A percentile compares a stretch with the other conserved stretches of the same genome.
phyloP scores from a whole-genome alignment of 2,113 vertebrate genomes.

The Boulengeromyrus knoepffleri region DNA sequence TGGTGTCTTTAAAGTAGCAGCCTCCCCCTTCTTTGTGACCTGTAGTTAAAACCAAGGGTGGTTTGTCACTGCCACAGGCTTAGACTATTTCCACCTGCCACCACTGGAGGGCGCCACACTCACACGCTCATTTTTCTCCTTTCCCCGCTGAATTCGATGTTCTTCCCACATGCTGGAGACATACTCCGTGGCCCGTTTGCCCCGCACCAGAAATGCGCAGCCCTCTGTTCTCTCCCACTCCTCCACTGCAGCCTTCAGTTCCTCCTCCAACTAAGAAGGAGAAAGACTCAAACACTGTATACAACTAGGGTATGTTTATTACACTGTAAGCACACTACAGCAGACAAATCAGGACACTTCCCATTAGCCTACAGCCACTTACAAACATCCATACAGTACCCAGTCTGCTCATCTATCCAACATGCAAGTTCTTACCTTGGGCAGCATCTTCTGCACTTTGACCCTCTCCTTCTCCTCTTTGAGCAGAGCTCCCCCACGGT shows the following conservation, averaged over 20 bases:
- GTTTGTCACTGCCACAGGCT: neutral
- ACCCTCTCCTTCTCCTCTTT: conserved; percentile 51
- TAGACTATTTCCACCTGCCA: neutral
- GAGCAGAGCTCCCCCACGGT: conserved; percentile 54
- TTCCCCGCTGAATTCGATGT: conserved; percentile 43
- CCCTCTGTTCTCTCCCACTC: conserved; percentile 41
- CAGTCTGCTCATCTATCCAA: neutral
- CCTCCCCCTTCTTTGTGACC: conserved; percentile 40
- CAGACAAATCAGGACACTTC: neutral
- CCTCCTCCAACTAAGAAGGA: conserved; percentile 47
- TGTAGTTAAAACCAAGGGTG: conserved; percentile 15
- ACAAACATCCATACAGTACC: neutral
- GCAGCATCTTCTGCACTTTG: conserved; percentile 52
- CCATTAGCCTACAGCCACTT: neutral
- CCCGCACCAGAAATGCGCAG: conserved; percentile 40
- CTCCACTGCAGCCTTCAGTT: conserved; percentile 41
- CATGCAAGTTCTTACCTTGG: conserved; percentile 39
- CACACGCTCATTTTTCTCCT: conserved; percentile 50
- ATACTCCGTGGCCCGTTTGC: conserved; percentile 45
- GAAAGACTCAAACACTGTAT: neutral
- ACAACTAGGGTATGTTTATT: neutral
- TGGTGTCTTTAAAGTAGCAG: conserved; percentile 37
- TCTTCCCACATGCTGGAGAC: conserved; percentile 48
- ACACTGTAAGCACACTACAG: neutral
- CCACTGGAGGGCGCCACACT: conserved; percentile 13